Evolutionary conservation across 2,797 vertebrate species (phyloP).

Genomic region (Amblyraja radiata): DNA sequence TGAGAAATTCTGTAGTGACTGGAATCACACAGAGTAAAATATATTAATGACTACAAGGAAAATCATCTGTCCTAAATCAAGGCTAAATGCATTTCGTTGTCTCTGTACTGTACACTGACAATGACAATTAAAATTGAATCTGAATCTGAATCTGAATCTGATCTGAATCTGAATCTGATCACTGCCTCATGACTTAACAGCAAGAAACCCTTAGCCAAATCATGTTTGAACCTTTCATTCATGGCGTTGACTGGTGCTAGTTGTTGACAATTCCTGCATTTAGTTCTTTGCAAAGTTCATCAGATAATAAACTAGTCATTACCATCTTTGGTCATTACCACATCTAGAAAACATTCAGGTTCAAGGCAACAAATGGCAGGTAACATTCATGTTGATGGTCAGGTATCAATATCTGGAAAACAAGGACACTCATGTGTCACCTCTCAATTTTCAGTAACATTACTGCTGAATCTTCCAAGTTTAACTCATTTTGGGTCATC

Average conservation of each 20-base stretch:
- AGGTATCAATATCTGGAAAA: background rate
- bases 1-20: background rate
- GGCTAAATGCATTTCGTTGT: too few relatives aligned
- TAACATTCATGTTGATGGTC: too few relatives aligned
- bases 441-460: background rate
- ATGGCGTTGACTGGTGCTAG: background rate
- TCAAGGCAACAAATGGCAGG: background rate
- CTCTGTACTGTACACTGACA: too few relatives aligned
- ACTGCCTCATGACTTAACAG: background rate
- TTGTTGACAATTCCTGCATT: background rate
- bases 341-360: background rate
- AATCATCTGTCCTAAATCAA: too few relatives aligned
- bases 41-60: background rate
- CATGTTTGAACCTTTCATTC: background rate
- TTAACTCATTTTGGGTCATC: background rate
- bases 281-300: background rate
- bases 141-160: too few relatives aligned
- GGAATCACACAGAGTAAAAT: background rate
- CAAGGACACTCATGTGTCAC: background rate
- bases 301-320: background rate
- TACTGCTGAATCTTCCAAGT: background rate
- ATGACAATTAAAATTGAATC: too few relatives aligned
- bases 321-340: background rate
- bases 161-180: too few relatives aligned
- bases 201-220: background rate